Percentiles rank a stretch among this genome's conserved stretches.
These are phyloP conservation scores for Sussaba pulchella DNA, from an alignment of 2,888 invertebrate genomes.

Conservation along the genomic window DNA sequence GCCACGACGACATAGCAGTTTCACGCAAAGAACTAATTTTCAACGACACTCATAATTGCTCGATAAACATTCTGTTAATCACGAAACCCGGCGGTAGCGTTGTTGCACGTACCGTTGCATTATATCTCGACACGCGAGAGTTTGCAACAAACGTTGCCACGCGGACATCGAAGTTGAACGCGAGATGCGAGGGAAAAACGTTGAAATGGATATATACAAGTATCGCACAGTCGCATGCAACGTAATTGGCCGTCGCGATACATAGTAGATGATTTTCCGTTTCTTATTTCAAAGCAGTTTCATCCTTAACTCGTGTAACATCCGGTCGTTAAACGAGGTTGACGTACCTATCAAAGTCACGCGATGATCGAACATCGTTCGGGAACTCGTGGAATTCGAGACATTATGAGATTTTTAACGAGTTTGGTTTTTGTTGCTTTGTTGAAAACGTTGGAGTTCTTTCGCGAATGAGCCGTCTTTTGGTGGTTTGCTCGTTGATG, in stretches of 20 bases:
- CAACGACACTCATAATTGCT: slow-evolving; percentile 79
- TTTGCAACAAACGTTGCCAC: neutral
- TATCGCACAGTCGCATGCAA: neutral
- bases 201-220: slow-evolving; percentile 7
- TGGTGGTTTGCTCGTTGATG: too few relatives aligned
- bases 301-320: slow-evolving; percentile 57
- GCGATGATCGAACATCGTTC: slow-evolving; percentile 48
- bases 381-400: neutral
- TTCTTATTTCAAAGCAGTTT: slow-evolving; percentile 52
- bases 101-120: slow-evolving; percentile 65
- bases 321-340: slow-evolving; percentile 63
- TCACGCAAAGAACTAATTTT: slow-evolving; percentile 76
- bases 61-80: slow-evolving; percentile 83
- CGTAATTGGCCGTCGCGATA: neutral
- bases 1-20: slow-evolving; percentile 26
- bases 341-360: slow-evolving; percentile 53
- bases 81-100: slow-evolving; percentile 74
- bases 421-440: too few relatives aligned
- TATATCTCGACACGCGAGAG: slow-evolving; percentile 44
- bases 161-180: slow-evolving; percentile 39
- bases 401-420: neutral
- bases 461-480: too few relatives aligned
- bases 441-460: too few relatives aligned
- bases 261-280: slow-evolving; percentile 22
- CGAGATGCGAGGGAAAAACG: slow-evolving; percentile 9